Conservation (phyloP, 1,140 invertebrate genomes). For the Papilio aristodemus region DNA sequence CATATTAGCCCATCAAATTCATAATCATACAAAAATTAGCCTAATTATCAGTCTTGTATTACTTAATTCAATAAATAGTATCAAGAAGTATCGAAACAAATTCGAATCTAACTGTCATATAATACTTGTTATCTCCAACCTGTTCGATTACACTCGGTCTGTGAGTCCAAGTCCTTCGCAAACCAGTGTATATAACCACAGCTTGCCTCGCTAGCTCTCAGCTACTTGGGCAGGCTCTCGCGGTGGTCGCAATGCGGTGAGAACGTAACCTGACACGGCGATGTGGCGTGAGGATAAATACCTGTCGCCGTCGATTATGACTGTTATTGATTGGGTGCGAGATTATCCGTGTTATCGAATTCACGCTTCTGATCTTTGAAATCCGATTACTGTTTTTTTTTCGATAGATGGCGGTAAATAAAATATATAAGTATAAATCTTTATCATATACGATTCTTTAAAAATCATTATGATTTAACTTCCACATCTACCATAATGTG, state of each 20-base stretch:
- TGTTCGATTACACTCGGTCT: conserved; percentile 19
- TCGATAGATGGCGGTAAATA: background rate
- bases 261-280: conserved; percentile 3
- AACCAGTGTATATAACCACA: background rate
- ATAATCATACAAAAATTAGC: too few relatives aligned
- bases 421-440: too few relatives aligned
- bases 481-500: background rate
- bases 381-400: background rate
- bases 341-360: background rate
- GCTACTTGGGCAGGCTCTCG: background rate
- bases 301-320: conserved; percentile 8
- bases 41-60: too few relatives aligned
- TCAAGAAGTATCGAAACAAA: background rate
- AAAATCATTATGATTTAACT: too few relatives aligned
- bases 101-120: background rate
- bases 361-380: background rate
- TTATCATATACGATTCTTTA: too few relatives aligned
- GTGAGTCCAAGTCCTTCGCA: conserved; percentile 18
- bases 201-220: background rate
- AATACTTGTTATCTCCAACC: background rate
- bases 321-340: background rate
- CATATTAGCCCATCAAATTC: too few relatives aligned
- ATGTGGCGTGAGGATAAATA: background rate
- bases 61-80: background rate
- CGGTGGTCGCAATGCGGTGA: conserved; percentile 6